phyloP scores from a whole-genome alignment of 2,888 invertebrate species.

The Coleophora deauratella region DNA sequence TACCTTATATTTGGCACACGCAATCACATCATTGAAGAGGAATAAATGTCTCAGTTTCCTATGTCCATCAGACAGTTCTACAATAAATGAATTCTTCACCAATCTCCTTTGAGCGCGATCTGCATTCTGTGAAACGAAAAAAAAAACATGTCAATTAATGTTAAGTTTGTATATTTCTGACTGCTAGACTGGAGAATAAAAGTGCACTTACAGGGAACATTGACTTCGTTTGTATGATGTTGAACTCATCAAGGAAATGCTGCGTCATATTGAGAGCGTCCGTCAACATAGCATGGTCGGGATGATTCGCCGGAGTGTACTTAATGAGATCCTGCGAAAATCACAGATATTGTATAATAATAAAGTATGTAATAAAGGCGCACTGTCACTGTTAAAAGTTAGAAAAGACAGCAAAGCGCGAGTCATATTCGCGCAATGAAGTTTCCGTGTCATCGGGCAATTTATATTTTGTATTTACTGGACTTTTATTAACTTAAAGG shows the following conservation, averaged over 20 bases:
- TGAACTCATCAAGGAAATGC: slow-evolving; percentile 92
- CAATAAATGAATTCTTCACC: slow-evolving; percentile 95
- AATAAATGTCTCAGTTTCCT: slow-evolving; percentile 94
- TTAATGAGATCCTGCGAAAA: slow-evolving; percentile 81
- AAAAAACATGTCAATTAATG: no score
- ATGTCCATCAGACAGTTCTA: slow-evolving; percentile 91
- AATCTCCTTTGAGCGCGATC: slow-evolving; percentile 89
- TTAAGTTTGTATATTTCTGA: no score
- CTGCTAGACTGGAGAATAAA: background rate
- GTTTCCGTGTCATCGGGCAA: no score
- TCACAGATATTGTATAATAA: no score
- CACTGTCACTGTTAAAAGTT: no score
- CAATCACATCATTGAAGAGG: slow-evolving; percentile 95
- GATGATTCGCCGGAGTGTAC: slow-evolving; percentile 84
- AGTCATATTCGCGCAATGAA: no score
- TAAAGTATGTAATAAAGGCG: no score
- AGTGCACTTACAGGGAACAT: slow-evolving; percentile 81
- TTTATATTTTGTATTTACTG: no score
- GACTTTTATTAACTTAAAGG: no score
- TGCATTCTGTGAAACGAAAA: slow-evolving; percentile 71
- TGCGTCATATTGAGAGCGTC: slow-evolving; percentile 90
- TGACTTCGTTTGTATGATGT: slow-evolving; percentile 87
- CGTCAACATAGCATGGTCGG: slow-evolving; percentile 84
- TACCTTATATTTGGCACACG: slow-evolving; percentile 95
- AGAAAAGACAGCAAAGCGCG: no score